Base-by-base conservation (phyloP, 2,888 invertebrate genomes). In the Caenorhabditis becei region DNA sequence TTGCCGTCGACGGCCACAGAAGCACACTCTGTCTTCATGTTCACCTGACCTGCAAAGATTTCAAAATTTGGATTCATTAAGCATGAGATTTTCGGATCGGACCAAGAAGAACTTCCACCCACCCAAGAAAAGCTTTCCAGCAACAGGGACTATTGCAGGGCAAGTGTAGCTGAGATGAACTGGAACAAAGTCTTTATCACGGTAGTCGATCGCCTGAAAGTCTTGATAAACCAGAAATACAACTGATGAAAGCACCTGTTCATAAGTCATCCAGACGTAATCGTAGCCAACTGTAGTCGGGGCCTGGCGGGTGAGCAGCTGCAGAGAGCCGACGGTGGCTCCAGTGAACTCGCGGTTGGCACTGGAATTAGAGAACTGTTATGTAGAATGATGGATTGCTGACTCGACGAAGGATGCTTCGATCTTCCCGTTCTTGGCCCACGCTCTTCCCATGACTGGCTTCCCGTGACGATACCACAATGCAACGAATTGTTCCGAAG, bases 361-460 rank as follows among this genome's bases (percentile, higher is more conserved):
- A 32, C 77, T 80, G 62, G 44, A 58, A 71, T 14, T 61, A 28
- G n/a, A 16, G 11, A 16, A 11, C n/a, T 20, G 44, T 1, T n/a
- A 37, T 18, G 18, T 32, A 23, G 18, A 5, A 44, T 18, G n/a
- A 24, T 8, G 20, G 14, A 41, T 14, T 14, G 63, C 82, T 47
- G 23, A 85, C 84, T 87, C 84, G 8, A 80, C 75, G 65, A 87
- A 87, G 1, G 81, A 83, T 8, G 86, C 87, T 8, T 78, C 78
- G 23, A 87, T 80, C 32, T 37, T 78, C 3, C 83, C 81, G 28
- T 67, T 41, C 49, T 74, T 56, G 23, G 75, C 54, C 86, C 83
- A 83, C 10, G 85, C 87, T 53, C 86, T 77, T 44, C 87, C 87
- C 86, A 87, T 86, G 0, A 84, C 49, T 49, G 87, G 86, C 53